Conservation (phyloP, 2,797 vertebrate genomes). For the Poeciliopsis paucimaculata region DNA sequence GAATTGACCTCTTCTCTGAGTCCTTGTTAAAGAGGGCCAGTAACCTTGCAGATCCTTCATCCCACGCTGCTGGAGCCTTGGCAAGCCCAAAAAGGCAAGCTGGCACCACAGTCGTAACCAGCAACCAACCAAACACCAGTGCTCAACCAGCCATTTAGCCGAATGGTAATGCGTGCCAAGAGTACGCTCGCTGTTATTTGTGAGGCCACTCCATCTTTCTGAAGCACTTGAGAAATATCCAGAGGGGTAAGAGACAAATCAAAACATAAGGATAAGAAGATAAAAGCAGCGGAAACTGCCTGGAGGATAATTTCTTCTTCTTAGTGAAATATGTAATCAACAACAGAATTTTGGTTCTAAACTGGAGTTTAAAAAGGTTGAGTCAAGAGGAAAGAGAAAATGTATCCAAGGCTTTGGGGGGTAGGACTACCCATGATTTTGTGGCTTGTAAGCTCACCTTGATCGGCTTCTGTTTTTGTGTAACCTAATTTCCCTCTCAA, state of each 20-base stretch:
- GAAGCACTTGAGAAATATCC: conserved; percentile 44
- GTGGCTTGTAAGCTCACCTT: not conserved
- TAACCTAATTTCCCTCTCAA: not conserved
- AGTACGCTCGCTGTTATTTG: conserved; percentile 40
- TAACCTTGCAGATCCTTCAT: conserved; percentile 52
- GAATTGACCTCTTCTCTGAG: conserved; percentile 52
- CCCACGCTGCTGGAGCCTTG: conserved; percentile 50
- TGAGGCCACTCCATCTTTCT: conserved; percentile 46
- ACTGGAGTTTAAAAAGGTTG: conserved; percentile 5
- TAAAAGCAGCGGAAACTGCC: conserved; percentile 52
- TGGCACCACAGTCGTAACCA: conserved; percentile 11
- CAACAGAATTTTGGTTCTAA: conserved; percentile 3
- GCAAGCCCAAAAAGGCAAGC: conserved; percentile 36
- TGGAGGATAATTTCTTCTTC: conserved; percentile 25
- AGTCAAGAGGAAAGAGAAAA: conserved; percentile 17
- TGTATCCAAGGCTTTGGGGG: not conserved
- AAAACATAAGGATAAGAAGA: conserved; percentile 54
- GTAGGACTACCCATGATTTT: not conserved
- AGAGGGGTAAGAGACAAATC: conserved; percentile 49
- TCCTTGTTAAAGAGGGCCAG: conserved; percentile 53
- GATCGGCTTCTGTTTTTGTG: not conserved
- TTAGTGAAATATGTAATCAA: conserved; percentile 44
- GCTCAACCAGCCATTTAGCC: conserved; percentile 20
- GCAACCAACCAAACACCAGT: conserved; percentile 7
- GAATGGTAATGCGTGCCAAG: conserved; percentile 51